Evolutionary conservation across 2,888 invertebrate species (phyloP).

Genomic region (Ecliptopera silaceata): DNA sequence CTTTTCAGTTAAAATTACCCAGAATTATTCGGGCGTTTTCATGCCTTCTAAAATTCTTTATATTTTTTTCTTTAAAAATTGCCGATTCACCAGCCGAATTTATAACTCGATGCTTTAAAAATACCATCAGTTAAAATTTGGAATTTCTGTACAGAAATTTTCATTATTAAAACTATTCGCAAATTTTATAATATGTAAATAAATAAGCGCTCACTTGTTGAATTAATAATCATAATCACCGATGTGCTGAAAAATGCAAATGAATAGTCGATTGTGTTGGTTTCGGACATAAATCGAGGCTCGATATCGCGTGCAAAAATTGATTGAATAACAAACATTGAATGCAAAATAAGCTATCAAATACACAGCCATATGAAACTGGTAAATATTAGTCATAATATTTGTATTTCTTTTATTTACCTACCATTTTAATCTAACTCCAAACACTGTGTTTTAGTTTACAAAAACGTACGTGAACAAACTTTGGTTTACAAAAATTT

Average conservation of each 20-base stretch:
- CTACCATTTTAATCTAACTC: no score
- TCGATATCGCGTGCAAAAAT: not conserved
- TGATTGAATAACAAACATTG: slow-evolving; percentile 4
- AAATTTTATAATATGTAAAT: not conserved
- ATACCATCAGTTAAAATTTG: no score
- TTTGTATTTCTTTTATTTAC: no score
- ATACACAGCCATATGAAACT: not conserved
- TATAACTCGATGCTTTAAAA: not conserved
- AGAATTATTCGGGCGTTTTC: slow-evolving; percentile 43
- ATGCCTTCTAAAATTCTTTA: slow-evolving; percentile 29
- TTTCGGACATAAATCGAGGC: not conserved
- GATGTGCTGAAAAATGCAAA: slow-evolving; percentile 4
- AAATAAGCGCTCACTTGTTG: slow-evolving; percentile 8
- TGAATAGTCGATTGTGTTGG: slow-evolving; percentile 11
- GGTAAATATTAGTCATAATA: no score
- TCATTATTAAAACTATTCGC: no score
- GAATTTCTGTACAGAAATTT: no score
- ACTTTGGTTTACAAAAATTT: no score
- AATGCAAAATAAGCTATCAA: not conserved
- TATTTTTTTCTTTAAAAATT: slow-evolving; percentile 13
- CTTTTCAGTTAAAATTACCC: slow-evolving; percentile 52
- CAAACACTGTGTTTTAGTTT: no score
- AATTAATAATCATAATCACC: slow-evolving; percentile 7
- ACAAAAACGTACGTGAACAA: no score
- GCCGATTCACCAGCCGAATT: not conserved